These are phyloP conservation scores for Eupithecia exiguata DNA, from an alignment of 2,888 invertebrate species.

Conservation along the genomic window DNA sequence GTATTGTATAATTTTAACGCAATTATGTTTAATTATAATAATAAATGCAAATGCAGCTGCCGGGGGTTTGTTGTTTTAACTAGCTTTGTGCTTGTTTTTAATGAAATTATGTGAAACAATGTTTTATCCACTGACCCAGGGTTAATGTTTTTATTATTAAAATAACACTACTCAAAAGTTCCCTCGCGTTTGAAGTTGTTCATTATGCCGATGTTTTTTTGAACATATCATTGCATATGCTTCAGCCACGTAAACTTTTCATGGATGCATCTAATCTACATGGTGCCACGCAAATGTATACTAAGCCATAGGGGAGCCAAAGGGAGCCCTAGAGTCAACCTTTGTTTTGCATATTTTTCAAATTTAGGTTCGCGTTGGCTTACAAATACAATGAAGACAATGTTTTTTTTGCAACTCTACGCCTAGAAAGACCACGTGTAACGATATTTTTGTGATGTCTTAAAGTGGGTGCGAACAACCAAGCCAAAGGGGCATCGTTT, in stretches of 20 bases:
- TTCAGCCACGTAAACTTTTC: background rate
- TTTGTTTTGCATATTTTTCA: no score
- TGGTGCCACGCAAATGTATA: background rate
- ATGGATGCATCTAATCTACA: no score
- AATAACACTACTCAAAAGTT: background rate
- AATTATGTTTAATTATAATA: slow-evolving; percentile 40
- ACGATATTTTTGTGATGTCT: background rate
- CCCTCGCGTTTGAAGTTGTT: background rate
- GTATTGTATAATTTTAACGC: slow-evolving; percentile 42
- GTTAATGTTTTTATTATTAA: background rate
- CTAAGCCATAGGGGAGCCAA: no score
- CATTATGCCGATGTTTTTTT: background rate
- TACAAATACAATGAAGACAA: no score
- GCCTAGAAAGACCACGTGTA: background rate
- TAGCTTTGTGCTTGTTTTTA: slow-evolving; percentile 24
- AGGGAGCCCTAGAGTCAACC: no score
- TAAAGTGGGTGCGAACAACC: no score
- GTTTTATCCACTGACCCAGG: background rate
- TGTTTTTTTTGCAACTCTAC: background rate
- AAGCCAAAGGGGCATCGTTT: no score
- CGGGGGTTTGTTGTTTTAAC: slow-evolving; percentile 26
- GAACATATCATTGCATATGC: background rate
- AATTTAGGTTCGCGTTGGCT: no score
- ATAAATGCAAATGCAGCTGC: slow-evolving; percentile 40
- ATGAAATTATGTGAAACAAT: background rate